A percentile compares a stretch with the other conserved stretches of the same genome.
Conservation (phyloP, 2,888 invertebrate genomes). For the Entomobrya multifasciata region DNA sequence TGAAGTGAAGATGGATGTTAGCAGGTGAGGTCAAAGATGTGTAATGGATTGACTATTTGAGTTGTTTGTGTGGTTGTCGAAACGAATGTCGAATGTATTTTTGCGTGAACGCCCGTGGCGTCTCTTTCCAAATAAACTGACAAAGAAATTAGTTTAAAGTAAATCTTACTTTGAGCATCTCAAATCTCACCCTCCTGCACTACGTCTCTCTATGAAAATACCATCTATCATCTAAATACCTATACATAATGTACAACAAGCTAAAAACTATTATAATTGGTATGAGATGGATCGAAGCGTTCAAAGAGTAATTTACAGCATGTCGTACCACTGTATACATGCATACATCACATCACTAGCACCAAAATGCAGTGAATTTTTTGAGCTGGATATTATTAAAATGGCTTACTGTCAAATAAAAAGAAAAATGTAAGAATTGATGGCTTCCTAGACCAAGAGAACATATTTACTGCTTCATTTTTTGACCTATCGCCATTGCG, state of each 20-base stretch:
- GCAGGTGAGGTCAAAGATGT: constrained; percentile 59
- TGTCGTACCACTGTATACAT: constrained; percentile 2
- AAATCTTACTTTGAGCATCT: too few relatives aligned
- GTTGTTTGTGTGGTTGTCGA: constrained; percentile 54
- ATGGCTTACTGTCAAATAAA: constrained; percentile 53
- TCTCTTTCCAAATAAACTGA: constrained; percentile 55
- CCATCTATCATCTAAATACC: constrained; percentile 5
- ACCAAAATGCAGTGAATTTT: neutral
- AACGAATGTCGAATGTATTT: constrained; percentile 42
- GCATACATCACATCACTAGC: too few relatives aligned
- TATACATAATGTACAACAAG: neutral
- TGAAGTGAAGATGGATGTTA: constrained; percentile 58
- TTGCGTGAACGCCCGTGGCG: constrained; percentile 68
- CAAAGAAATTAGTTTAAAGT: constrained; percentile 23
- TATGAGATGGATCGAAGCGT: constrained; percentile 28
- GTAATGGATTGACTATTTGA: constrained; percentile 31
- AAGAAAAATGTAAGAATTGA: constrained; percentile 13
- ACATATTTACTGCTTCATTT: neutral
- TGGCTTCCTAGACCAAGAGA: constrained; percentile 54
- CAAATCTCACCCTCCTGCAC: constrained; percentile 1
- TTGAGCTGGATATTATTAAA: constrained; percentile 32
- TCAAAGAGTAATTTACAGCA: constrained; percentile 11
- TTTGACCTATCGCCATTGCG: constrained; percentile 22
- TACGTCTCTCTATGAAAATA: constrained; percentile 3
- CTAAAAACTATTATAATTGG: neutral